Conservation (phyloP, 1,140 invertebrate species). For the Fopius arisanus region DNA sequence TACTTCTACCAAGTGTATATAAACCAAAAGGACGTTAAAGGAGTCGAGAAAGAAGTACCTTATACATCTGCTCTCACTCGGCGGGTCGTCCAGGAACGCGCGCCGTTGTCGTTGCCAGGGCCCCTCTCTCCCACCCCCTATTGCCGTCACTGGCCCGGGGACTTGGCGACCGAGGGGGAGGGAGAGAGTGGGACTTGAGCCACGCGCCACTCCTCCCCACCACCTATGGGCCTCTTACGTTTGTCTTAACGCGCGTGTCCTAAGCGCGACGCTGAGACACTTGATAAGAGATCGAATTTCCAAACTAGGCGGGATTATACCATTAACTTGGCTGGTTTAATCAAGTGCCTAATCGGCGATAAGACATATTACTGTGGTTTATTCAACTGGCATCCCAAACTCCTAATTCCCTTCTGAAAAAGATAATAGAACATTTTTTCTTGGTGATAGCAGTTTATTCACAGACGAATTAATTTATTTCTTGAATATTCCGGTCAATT, state of each 20-base stretch:
- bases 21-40: conserved; percentile 18
- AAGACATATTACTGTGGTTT: background rate
- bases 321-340: conserved; percentile 16
- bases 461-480: too few relatives aligned
- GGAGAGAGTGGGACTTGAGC: conserved; percentile 26
- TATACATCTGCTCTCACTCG: conserved; percentile 37
- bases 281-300: conserved; percentile 24
- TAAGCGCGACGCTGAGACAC: background rate
- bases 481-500: too few relatives aligned
- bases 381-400: background rate
- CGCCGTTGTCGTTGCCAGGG: conserved; percentile 23
- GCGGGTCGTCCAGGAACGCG: conserved; percentile 4
- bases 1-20: conserved; percentile 4
- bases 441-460: too few relatives aligned
- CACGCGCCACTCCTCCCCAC: conserved; percentile 42
- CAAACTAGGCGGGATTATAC: conserved; percentile 15
- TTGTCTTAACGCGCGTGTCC: conserved; percentile 4
- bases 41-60: conserved; percentile 19
- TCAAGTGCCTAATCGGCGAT: background rate
- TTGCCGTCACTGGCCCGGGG: background rate
- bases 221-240: conserved; percentile 3
- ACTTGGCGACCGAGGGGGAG: background rate
- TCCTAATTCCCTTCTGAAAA: too few relatives aligned
- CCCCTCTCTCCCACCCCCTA: conserved; percentile 15
- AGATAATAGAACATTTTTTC: too few relatives aligned